Base-by-base conservation (phyloP, 2,797 vertebrate genomes). In the Arctocebus calabarensis region DNA sequence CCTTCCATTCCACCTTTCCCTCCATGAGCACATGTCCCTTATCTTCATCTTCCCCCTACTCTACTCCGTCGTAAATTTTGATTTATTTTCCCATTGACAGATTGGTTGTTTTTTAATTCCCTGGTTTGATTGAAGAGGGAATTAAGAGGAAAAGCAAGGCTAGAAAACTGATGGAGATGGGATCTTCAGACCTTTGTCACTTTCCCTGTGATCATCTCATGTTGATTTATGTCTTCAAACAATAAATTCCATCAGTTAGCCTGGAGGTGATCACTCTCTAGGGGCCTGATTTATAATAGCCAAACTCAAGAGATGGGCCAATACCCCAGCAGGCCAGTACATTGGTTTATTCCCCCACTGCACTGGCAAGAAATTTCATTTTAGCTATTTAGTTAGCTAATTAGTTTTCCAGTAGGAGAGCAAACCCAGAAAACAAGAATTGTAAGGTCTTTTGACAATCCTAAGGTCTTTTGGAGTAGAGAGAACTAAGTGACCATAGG, bases 391-490 rank as follows among this genome's bases (percentile, higher is more conserved):
- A 84, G n/a, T n/a, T n/a, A n/a, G n/a, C n/a, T n/a, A n/a, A 3
- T 85, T 91, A 3, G 34, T 89, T 96, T 94, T 88, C 61, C 55
- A 62, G 32, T 94, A 86, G 94, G 22, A 94, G 5, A 92, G 32
- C 25, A 22, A 92, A 73, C 16, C 34, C 32, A 40, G 70, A 75
- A 94, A 83, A 78, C 7, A 83, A 82, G 55, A 96, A 82, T 95
- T 14, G 71, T 87, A 92, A 77, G 55, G 52, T 88, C 17, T 73
- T 74, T 84, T 94, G 59, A 45, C 68, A 73, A 8, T n/a, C n/a
- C 12, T 48, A 2, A 34, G 13, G 81, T 52, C n/a, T n/a, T n/a
- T 82, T 90, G 55, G 7, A 90, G 37, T 45, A 40, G 34, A 88
- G 17, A 25, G 37, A 74, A 89, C 40, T 77, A 6, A 59, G 68